Evolutionary conservation across 2,113 vertebrate genomes (phyloP), one percentile per base, ranked within the genome.

Genomic region (Neotoma lepida): DNA sequence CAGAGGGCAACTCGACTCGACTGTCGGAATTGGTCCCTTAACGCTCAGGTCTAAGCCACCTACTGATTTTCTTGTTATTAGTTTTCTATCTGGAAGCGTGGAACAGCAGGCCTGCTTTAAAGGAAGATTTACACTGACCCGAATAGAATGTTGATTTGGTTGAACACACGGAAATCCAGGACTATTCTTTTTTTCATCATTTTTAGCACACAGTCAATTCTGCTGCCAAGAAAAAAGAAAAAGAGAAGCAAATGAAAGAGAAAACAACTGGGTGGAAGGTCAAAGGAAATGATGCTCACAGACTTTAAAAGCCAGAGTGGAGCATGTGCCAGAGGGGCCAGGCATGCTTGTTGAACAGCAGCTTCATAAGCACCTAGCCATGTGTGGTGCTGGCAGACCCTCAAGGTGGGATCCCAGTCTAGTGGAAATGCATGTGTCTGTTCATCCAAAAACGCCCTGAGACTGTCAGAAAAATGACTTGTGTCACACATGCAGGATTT

Each of bases 251-350:
- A 87, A 54, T 18, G 46, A 71, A 22, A 96, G 88, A 81, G 54
- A 58, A 96, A 96, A 94, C 58, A 88, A n/a, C 85, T 88, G 64
- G 51, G 51, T 74, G n/a, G 46, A 68, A 88, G 94, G 94, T 89
- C 82, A 84, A 89, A 66, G 73, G 56, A 49, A 76, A 94, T 44
- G 71, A 71, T 88, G 90, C 78, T 94, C 85, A 76, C 3, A 1
- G 86, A 74, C 14, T 20, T 61, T 93, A 73, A 64, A 92, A 71
- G 66, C 8, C 84, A 56, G 61, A 88, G 49, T 0, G 68, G 93
- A 86, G 33, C 10, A 0, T 13, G 24, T 4, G 76, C 93, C 89
- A 26, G 15, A n/a, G 28, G 94, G 41, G 51, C 84, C 71, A 22
- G 28, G 46, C 22, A 9, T 10, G n/a, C 91, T 6, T n/a, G 86